phyloP scores from a whole-genome alignment of 2,797 vertebrate species.

The Diplodus sargus region DNA sequence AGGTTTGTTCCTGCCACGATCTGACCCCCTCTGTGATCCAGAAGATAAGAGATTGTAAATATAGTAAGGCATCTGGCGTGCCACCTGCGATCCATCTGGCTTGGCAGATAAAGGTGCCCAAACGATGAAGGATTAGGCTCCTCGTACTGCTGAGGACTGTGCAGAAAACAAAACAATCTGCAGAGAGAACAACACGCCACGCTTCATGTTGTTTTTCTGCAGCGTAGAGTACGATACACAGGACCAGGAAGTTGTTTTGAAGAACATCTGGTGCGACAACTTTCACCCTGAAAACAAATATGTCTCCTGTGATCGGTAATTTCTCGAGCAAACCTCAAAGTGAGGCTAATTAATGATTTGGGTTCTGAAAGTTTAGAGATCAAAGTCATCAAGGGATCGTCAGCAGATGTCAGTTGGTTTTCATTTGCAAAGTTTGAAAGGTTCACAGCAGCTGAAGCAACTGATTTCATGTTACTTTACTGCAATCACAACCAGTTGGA shows the following conservation, averaged over 20 bases:
- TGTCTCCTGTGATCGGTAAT: constrained; percentile 14
- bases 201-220: background rate
- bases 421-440: background rate
- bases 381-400: background rate
- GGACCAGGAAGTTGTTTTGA: constrained; percentile 19
- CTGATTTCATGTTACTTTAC: background rate
- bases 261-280: constrained; percentile 33
- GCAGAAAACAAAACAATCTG: constrained; percentile 17
- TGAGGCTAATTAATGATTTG: background rate
- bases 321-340: constrained; percentile 9
- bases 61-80: constrained; percentile 51
- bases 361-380: constrained; percentile 12
- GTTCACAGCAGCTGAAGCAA: background rate
- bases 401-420: background rate
- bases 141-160: constrained; percentile 20
- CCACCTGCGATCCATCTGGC: constrained; percentile 69
- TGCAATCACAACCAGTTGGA: background rate
- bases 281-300: background rate
- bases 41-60: constrained; percentile 49
- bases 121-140: constrained; percentile 51
- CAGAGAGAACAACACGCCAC: background rate
- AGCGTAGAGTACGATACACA: constrained; percentile 5
- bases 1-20: constrained; percentile 14
- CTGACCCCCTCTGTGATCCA: constrained; percentile 7
- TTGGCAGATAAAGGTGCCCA: constrained; percentile 45